Evolutionary conservation across 30 jellyfish, hydroid and myxozoan genomes (phyloP), one percentile per base, ranked within the genome.

Genomic region (Catostylus mosaicus): DNA sequence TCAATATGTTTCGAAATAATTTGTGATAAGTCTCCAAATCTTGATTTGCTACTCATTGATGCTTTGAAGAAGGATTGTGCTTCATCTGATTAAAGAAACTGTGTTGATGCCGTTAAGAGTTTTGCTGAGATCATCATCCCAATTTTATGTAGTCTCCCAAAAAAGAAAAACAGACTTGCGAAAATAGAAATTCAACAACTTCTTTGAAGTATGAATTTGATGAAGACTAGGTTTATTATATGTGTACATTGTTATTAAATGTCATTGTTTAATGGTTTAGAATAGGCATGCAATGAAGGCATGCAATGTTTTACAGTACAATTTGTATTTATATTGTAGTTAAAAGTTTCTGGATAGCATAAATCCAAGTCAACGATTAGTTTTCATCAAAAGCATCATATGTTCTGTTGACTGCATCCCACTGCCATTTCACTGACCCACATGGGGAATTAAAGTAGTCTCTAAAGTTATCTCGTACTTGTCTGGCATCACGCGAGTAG

Each of bases 351-450:
- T n/a, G n/a, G n/a, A n/a, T n/a, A n/a, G n/a, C n/a, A 16, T 43
- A 43, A 8, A 43, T 8, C 12, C 56, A 43, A 43, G 16, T 43
- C 8, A 43, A 6, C 16, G 38, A 19, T 59, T 26, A 59, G 38
- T 27, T 6, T 22, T 37, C 38, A 59, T 59, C 71, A 59, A 59
- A 59, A 22, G 38, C 10, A 59, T 59, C 71, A 12, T 18, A 6
- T 22, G 71, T 59, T 26, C 71, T 59, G n/a, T 22, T 23, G 38
- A 59, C 71, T 22, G 40, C 43, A 22, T 20, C 71, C 43, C 23
- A 43, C 75, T 89, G 97, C 95, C 95, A 89, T 71, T 95, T 74
- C 67, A 81, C 80, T 31, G 84, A 70, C 29, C 95, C 91, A 33
- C 48, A 87, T 60, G 70, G 65, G 12, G 95, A 71, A 73, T 22